Evolutionary conservation across 2,888 invertebrate genomes (phyloP), one percentile per base, ranked within the genome.

Genomic region (Hypomecis punctinalis): DNA sequence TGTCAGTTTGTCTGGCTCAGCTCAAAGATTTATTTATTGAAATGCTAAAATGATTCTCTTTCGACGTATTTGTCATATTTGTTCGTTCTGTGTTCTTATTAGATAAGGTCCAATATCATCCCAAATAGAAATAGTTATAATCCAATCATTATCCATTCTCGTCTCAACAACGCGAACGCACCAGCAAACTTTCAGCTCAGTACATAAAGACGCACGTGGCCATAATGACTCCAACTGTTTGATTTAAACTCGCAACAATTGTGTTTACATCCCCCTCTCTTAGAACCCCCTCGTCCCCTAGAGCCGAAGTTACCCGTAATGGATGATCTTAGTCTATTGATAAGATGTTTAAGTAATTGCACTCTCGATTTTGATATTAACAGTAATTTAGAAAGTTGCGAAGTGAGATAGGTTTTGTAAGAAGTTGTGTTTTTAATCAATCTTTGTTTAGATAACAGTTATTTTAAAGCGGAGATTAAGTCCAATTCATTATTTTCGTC

Each of bases 161-260:
- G 75, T 58, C 13, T 11, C 6, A 5, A 0, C 59, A 79, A 74
- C 77, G 90, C 74, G 76, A 40, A 69, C 71, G 23, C 23, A 66
- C 67, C 5, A 23, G 6, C 54, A 61, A 76, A 76, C 78, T 78
- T 73, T 59, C 68, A 68, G 66, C 76, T 73, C 75, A 72, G 74
- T 73, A 70, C 70, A 74, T 78, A 74, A 74, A 79, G 89, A 81
- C 84, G 86, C 92, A 92, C 91, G 90, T 92, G 92, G 82, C 84
- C 74, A 74, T 91, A 92, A 92, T 88, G 91, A 90, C 90, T 90
- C 80, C 77, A 89, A 89, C 88, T 86, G 90, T 92, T 91, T 92
- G 92, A 92, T 92, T 92, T 92, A 92, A 90, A 89, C 86, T 88
- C 84, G 86, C 86, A 85, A 89, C 91, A 89, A 90, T 90, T 90